A percentile compares a stretch with the other conserved stretches of the same genome.
Evolutionary conservation across 2,888 invertebrate species (phyloP).

Genomic region (Embidobia sp.): DNA sequence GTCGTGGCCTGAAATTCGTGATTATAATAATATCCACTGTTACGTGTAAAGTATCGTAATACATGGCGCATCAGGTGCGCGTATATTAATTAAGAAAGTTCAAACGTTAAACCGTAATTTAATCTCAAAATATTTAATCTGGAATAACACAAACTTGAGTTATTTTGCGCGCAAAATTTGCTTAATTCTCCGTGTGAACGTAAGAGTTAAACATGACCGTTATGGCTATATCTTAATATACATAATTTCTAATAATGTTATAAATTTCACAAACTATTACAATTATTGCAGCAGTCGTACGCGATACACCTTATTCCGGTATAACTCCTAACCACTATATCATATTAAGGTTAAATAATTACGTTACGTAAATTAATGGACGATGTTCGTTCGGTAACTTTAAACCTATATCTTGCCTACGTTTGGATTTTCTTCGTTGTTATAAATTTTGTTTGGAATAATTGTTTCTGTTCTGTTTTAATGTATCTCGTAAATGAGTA

Average conservation of each 20-base stretch:
- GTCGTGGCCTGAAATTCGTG: too few relatives aligned
- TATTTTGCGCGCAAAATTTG: neutral
- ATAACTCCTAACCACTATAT: too few relatives aligned
- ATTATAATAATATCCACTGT: neutral
- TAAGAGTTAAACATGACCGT: neutral
- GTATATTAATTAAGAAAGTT: conserved; percentile 13
- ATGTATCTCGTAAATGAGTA: too few relatives aligned
- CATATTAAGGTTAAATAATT: too few relatives aligned
- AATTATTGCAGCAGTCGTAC: neutral
- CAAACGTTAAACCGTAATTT: conserved; percentile 10
- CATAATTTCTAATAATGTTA: neutral
- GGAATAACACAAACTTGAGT: conserved; percentile 4
- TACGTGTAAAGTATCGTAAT: neutral
- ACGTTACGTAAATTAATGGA: too few relatives aligned
- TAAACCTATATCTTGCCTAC: too few relatives aligned
- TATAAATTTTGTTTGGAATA: too few relatives aligned
- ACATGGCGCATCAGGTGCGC: conserved; percentile 1
- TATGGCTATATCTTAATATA: neutral
- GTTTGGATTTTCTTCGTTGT: too few relatives aligned
- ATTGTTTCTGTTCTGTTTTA: too few relatives aligned
- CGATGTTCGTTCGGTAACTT: too few relatives aligned
- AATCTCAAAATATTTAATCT: conserved; percentile 14
- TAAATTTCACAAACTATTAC: conserved; percentile 1
- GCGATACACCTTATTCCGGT: too few relatives aligned
- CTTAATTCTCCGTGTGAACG: neutral